These are phyloP conservation scores for Myrmophylax atrothorax DNA, from an alignment of 2,113 vertebrate genomes.

Conservation along the genomic window DNA sequence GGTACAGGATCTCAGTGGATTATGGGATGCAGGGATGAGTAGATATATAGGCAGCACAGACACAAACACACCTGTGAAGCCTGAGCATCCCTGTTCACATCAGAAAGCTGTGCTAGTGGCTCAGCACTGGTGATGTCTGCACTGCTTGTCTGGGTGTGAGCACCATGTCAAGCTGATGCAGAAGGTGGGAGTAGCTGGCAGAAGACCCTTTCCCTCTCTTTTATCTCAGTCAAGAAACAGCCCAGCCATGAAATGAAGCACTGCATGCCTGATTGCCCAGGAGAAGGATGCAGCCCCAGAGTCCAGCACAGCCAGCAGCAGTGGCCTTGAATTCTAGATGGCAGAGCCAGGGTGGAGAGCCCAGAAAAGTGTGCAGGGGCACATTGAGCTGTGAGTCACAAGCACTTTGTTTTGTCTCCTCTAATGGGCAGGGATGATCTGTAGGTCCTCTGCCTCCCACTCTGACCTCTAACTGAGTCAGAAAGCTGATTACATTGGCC, in stretches of 20 bases:
- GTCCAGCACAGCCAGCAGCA: background rate
- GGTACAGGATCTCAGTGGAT: background rate
- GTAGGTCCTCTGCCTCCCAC: background rate
- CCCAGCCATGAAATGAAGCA: background rate
- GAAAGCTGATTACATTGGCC: background rate
- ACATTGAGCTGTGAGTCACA: background rate
- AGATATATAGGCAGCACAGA: background rate
- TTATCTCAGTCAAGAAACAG: background rate
- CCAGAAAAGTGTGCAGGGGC: background rate
- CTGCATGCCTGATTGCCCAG: background rate
- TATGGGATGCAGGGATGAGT: background rate
- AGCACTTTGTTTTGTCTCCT: background rate
- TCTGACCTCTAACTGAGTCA: background rate
- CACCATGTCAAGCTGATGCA: rapidly evolving
- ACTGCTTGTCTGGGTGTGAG: background rate
- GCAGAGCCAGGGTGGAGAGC: background rate
- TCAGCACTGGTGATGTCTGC: rapidly evolving
- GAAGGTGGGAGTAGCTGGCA: background rate
- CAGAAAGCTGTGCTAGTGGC: background rate
- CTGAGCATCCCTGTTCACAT: background rate
- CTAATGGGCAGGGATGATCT: background rate
- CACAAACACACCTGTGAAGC: background rate
- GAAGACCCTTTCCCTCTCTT: background rate
- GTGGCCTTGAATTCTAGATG: background rate
- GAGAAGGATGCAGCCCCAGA: background rate